Conservation (phyloP, 2,113 vertebrate species). For the Embiotoca jacksoni region DNA sequence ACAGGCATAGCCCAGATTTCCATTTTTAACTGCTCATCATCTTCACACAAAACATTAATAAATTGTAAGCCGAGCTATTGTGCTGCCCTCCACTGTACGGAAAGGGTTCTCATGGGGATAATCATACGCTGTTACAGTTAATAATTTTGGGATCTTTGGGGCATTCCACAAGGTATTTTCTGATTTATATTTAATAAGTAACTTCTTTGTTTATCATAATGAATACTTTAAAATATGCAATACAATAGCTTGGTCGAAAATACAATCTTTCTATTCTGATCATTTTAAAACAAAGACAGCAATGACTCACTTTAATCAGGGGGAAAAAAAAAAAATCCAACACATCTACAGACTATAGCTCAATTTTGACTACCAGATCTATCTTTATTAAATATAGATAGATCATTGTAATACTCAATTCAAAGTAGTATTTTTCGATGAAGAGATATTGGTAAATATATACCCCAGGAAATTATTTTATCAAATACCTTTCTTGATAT, state of each 20-base stretch:
- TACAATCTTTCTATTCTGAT: background rate
- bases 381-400: no score
- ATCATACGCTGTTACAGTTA: conserved; percentile 11
- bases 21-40: conserved; percentile 40
- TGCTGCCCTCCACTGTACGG: conserved; percentile 12
- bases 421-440: no score
- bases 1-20: conserved; percentile 15
- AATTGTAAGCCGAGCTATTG: conserved; percentile 22
- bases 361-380: no score
- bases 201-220: background rate
- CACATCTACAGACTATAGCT: no score
- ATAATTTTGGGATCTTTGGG: conserved; percentile 13
- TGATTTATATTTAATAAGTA: background rate
- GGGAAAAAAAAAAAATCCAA: no score
- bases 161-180: background rate
- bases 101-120: background rate
- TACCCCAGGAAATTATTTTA: no score
- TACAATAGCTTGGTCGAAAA: background rate
- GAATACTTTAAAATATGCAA: background rate
- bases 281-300: no score
- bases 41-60: conserved; percentile 4
- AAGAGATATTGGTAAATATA: no score
- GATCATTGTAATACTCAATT: no score
- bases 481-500: no score
- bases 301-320: no score